phyloP scores from a whole-genome alignment of 2,113 vertebrate species.

The western clawed frog (Xenopus tropicalis) region DNA sequence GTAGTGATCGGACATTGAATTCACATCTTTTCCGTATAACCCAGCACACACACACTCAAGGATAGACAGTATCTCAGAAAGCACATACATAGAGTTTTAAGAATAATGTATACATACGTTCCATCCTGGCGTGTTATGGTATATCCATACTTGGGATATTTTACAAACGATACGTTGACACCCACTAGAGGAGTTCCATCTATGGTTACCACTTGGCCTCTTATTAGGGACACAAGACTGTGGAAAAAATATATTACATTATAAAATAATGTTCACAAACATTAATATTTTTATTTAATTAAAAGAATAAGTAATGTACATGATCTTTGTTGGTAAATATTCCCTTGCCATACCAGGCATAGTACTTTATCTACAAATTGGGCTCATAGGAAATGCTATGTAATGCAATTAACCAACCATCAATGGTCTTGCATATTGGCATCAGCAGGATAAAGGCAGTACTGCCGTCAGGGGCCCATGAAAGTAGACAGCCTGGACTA shows the following conservation, averaged over 20 bases:
- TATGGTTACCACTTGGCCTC: constrained; percentile 95
- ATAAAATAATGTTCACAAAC: not conserved
- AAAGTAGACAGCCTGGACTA: not conserved
- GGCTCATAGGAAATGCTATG: no score
- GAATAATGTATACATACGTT: constrained; percentile 79
- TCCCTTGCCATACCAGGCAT: no score
- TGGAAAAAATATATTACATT: constrained; percentile 44
- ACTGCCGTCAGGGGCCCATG: not conserved
- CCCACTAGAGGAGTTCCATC: constrained; percentile 96
- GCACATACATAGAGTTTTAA: not conserved
- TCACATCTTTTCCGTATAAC: no score
- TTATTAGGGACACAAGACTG: constrained; percentile 92
- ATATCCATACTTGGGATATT: constrained; percentile 94
- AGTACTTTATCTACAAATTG: no score
- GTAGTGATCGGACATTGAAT: no score
- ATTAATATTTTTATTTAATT: no score
- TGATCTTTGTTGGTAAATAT: no score
- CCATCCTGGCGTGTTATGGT: constrained; percentile 97
- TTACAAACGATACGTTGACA: constrained; percentile 98
- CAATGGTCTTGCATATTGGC: no score
- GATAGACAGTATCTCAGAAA: not conserved
- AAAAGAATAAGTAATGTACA: no score
- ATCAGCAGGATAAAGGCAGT: no score
- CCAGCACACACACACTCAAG: no score
- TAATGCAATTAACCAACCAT: no score